Evolutionary conservation across 92 coral and sea anemone genomes (phyloP).

Genomic region (Epizoanthus rinbou): DNA sequence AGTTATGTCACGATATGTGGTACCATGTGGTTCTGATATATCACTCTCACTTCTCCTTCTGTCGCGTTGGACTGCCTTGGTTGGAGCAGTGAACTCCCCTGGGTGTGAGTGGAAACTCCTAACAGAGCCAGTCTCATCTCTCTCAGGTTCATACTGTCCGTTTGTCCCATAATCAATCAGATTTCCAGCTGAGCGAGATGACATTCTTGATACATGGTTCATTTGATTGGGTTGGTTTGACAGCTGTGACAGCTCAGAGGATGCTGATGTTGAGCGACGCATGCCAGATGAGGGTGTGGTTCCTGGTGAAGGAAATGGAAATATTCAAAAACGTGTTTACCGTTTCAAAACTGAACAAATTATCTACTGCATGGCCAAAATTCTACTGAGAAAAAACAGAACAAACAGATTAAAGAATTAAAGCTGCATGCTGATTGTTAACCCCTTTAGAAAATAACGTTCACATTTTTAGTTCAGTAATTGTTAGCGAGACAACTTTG

Average conservation of each 20-base stretch:
- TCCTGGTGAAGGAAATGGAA: constrained; percentile 50
- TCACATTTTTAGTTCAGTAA: no score
- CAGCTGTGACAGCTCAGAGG: constrained; percentile 53
- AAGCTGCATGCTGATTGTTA: no score
- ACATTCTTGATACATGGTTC: constrained; percentile 48
- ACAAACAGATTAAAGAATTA: no score
- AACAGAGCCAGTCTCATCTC: constrained; percentile 55
- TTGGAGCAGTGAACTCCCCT: constrained; percentile 35
- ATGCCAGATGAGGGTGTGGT: constrained; percentile 56
- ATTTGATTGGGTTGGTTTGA: constrained; percentile 39
- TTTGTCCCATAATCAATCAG: constrained; percentile 71
- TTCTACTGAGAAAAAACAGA: no score
- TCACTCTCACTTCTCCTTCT: constrained; percentile 85
- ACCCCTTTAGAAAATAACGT: no score
- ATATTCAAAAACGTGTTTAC: no score
- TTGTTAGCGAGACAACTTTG: no score
- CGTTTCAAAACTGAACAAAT: no score
- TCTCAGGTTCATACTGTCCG: constrained; percentile 43
- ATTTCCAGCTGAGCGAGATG: constrained; percentile 95
- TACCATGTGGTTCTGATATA: constrained; percentile 64
- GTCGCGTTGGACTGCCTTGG: constrained; percentile 51
- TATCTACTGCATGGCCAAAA: no score
- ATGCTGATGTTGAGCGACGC: constrained; percentile 75
- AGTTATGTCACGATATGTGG: constrained; percentile 66
- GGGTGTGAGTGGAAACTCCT: constrained; percentile 64